These are phyloP conservation scores for Phoebastria nigripes DNA, from an alignment of 2,797 vertebrate species.

Conservation along the genomic window DNA sequence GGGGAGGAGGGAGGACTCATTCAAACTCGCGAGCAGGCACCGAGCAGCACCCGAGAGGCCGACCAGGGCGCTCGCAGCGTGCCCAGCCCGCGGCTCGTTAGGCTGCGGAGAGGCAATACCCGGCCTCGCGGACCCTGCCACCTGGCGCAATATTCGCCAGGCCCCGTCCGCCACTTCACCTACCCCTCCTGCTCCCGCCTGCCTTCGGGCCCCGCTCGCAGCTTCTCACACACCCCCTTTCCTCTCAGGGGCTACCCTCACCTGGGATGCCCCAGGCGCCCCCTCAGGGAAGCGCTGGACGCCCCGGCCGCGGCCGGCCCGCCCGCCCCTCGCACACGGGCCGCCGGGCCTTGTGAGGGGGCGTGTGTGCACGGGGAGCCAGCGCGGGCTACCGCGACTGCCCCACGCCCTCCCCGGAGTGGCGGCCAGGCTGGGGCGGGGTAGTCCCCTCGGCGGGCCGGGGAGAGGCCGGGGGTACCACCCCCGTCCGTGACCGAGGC, in stretches of 20 bases:
- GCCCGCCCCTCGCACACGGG: background rate
- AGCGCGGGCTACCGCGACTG: background rate
- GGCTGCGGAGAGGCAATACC: background rate
- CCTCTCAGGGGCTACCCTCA: background rate
- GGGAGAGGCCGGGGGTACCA: background rate
- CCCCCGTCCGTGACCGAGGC: background rate
- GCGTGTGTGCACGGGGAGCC: background rate
- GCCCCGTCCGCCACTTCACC: background rate
- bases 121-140: background rate
- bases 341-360: background rate
- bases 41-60: background rate
- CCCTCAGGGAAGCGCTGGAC: background rate
- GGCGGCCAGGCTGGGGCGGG: background rate
- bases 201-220: background rate
- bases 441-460: too few relatives aligned
- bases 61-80: background rate
- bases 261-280: background rate
- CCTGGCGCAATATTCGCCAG: background rate
- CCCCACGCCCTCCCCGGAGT: background rate
- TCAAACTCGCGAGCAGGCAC: constrained; percentile 30
- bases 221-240: background rate
- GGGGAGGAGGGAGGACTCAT: constrained; percentile 20
- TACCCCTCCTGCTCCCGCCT: background rate
- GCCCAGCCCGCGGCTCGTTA: background rate
- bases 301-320: background rate